A percentile compares a stretch with the other conserved stretches of the same genome.
Conservation (phyloP, 2,797 vertebrate genomes). For the Fringilla coelebs region DNA sequence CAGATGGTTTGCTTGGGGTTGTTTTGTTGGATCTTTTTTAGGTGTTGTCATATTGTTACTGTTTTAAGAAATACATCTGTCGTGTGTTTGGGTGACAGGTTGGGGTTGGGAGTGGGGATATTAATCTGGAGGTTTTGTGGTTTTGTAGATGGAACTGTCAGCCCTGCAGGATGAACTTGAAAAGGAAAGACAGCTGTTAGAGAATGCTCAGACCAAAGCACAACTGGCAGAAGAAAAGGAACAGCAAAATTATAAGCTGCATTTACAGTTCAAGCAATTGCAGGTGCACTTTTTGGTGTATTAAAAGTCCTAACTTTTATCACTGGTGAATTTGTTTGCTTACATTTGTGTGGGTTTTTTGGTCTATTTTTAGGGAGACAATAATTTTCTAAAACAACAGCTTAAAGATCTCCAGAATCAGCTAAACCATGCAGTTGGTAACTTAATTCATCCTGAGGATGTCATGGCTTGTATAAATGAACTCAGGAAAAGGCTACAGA, state of each 20-base stretch:
- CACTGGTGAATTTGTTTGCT: not conserved
- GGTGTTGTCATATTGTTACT: not conserved
- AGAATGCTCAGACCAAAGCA: constrained; percentile 73
- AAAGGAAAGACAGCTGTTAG: constrained; percentile 78
- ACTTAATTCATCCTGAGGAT: constrained; percentile 76
- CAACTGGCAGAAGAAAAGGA: constrained; percentile 76
- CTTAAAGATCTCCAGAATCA: constrained; percentile 77
- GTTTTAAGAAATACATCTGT: not conserved
- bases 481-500: constrained; percentile 69
- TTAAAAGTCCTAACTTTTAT: not conserved
- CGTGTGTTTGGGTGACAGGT: not conserved
- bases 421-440: constrained; percentile 67
- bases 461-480: constrained; percentile 72
- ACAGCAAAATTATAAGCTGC: constrained; percentile 73
- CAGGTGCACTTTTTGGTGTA: constrained; percentile 72
- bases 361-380: constrained; percentile 75
- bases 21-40: not conserved
- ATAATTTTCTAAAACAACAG: constrained; percentile 74
- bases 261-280: constrained; percentile 71
- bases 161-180: constrained; percentile 78
- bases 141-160: constrained; percentile 76
- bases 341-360: not conserved
- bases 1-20: not conserved
- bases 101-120: not conserved
- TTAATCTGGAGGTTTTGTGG: constrained; percentile 6